Conservation (phyloP, 2,797 vertebrate species). For the Scolopax bukidnonensis region DNA sequence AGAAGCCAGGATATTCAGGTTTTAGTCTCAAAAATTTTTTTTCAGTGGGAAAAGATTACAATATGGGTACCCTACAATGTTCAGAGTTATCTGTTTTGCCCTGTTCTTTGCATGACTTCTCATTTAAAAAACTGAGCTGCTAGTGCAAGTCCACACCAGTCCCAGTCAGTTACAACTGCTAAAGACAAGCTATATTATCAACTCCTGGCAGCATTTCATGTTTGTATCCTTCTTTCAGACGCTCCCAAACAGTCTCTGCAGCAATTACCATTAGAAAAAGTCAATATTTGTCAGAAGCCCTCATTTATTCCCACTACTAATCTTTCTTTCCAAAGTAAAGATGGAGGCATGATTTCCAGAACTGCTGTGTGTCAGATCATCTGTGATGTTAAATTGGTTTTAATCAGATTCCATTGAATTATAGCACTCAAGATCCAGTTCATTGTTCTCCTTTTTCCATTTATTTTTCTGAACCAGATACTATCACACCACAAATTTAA, state of each 20-base stretch:
- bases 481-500: neutral
- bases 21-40: neutral
- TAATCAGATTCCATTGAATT: neutral
- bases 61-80: neutral
- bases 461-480: neutral
- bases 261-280: neutral
- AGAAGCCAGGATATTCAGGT: neutral
- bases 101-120: neutral
- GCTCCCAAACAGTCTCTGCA: neutral
- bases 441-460: neutral
- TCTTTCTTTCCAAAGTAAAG: neutral
- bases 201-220: neutral
- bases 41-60: neutral
- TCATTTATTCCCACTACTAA: neutral
- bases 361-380: neutral
- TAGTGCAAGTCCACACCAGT: neutral
- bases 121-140: neutral
- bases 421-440: neutral
- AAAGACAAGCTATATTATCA: neutral
- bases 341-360: neutral
- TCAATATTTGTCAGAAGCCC: neutral
- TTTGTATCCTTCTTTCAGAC: neutral
- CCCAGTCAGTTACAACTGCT: neutral
- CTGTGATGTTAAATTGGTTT: neutral
- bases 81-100: neutral